phyloP scores from a whole-genome alignment of 2,888 invertebrate genomes.

The Ptycholaimellus sp. region DNA sequence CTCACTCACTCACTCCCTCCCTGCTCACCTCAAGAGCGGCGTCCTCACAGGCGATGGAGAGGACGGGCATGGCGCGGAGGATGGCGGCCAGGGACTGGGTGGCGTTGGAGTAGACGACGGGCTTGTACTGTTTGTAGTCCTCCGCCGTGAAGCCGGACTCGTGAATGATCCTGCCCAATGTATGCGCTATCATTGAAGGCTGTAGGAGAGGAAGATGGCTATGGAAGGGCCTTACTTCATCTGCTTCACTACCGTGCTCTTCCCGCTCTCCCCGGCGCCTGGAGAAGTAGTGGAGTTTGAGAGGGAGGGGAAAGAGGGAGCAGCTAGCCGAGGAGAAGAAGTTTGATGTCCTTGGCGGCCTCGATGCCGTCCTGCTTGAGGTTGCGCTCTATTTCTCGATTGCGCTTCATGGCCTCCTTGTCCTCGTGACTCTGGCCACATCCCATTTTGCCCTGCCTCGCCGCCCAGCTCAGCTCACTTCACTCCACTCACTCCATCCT shows the following conservation, averaged over 20 bases:
- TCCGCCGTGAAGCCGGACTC: slow-evolving; percentile 98
- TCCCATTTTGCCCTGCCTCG: no score
- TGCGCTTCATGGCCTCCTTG: slow-evolving; percentile 80
- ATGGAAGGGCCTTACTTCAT: slow-evolving; percentile 62
- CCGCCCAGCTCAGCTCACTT: no score
- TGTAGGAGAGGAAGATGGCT: not conserved
- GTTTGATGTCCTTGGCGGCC: slow-evolving; percentile 89
- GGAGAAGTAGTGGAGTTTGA: slow-evolving; percentile 29
- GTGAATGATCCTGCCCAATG: slow-evolving; percentile 98
- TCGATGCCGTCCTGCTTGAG: slow-evolving; percentile 88
- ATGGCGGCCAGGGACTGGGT: slow-evolving; percentile 98
- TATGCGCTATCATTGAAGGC: not conserved
- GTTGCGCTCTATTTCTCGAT: slow-evolving; percentile 80
- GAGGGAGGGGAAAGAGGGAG: no score
- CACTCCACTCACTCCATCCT: no score
- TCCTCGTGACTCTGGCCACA: no score
- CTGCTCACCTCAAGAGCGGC: slow-evolving; percentile 85
- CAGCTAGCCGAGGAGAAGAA: slow-evolving; percentile 66
- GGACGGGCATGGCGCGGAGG: slow-evolving; percentile 89
- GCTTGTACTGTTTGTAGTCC: slow-evolving; percentile 97
- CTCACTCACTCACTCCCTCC: no score
- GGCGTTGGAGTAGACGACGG: slow-evolving; percentile 98
- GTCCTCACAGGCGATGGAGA: slow-evolving; percentile 83
- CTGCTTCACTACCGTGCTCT: slow-evolving; percentile 98
- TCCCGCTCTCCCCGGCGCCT: slow-evolving; percentile 98